These are phyloP conservation scores for Neofelis nebulosa DNA, from an alignment of 2,113 vertebrate species.

Conservation along the genomic window DNA sequence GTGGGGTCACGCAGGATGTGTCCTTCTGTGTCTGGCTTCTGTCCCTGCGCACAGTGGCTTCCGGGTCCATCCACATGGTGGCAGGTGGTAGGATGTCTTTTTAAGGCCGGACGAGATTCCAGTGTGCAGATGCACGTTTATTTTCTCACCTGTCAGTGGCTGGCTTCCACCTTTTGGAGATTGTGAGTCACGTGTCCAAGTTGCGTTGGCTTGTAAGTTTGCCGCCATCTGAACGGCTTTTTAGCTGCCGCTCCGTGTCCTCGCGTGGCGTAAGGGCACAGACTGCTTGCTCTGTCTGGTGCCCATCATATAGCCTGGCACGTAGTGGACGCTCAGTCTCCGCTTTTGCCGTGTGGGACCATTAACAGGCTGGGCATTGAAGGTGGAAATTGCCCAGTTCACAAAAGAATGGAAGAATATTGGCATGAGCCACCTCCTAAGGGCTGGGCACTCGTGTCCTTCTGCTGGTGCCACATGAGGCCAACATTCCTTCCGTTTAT, in stretches of 20 bases:
- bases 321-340: neutral
- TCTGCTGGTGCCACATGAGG: neutral
- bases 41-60: neutral
- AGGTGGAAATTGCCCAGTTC: neutral
- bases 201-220: neutral
- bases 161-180: neutral
- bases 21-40: neutral
- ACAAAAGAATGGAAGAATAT: neutral
- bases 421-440: neutral
- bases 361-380: no score
- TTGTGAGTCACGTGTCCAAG: neutral
- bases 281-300: neutral
- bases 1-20: neutral
- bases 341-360: neutral
- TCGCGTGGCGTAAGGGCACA: neutral
- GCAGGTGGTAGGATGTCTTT: neutral
- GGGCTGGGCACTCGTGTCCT: neutral
- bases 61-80: neutral
- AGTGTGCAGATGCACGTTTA: fast-evolving
- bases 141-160: neutral
- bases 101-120: no score
- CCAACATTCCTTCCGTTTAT: neutral
- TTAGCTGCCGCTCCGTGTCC: neutral
- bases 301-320: neutral
- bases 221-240: neutral